Conservation (phyloP, 2,888 invertebrate genomes). For the Sarcophaga carnaria region DNA sequence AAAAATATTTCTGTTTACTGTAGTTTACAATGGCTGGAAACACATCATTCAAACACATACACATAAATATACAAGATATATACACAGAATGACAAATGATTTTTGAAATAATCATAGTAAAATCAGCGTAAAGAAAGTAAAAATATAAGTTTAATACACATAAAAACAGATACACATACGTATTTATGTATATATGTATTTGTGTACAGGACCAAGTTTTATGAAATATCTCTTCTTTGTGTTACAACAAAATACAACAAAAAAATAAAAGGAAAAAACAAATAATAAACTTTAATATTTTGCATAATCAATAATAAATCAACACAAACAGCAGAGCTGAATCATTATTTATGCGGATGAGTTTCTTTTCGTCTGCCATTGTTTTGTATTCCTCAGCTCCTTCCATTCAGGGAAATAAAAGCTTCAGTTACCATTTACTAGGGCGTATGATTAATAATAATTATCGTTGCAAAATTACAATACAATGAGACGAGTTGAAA, state of each 20-base stretch:
- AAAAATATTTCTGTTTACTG: constrained; percentile 49
- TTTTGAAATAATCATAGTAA: constrained; percentile 46
- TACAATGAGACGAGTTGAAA: neutral
- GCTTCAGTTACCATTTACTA: constrained; percentile 21
- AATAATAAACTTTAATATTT: constrained; percentile 40
- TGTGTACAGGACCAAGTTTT: neutral
- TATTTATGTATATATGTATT: constrained; percentile 9
- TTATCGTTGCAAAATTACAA: constrained; percentile 27
- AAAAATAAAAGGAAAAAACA: too few species aligned
- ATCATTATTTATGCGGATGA: constrained; percentile 51
- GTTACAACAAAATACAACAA: neutral
- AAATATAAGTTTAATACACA: constrained; percentile 44
- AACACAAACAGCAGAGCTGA: constrained; percentile 26
- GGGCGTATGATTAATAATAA: constrained; percentile 56
- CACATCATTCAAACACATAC: constrained; percentile 24
- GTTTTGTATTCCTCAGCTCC: neutral
- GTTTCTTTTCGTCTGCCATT: neutral
- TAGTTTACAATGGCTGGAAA: constrained; percentile 38
- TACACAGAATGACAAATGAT: constrained; percentile 63
- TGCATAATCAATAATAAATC: constrained; percentile 65
- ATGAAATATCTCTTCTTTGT: neutral
- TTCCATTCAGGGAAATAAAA: constrained; percentile 37
- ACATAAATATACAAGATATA: too few species aligned
- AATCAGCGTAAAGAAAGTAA: constrained; percentile 36
- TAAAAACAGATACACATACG: neutral